Base-by-base conservation (phyloP, 2,113 vertebrate genomes). In the Donacobius atricapilla region DNA sequence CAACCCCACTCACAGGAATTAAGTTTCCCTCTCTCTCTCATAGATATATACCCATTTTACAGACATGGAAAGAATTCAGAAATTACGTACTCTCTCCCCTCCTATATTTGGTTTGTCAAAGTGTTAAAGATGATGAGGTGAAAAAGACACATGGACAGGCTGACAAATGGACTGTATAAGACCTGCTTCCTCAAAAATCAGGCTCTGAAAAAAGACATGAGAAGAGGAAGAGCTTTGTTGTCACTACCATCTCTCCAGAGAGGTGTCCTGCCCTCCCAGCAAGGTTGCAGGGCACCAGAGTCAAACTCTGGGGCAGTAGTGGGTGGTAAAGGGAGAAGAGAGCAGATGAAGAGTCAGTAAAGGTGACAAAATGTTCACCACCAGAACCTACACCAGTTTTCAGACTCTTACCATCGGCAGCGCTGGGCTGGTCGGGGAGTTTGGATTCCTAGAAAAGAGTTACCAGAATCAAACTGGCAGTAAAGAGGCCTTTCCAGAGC, bases 391-490 rank as follows among this genome's bases (percentile, higher is more conserved):
- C 11, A 33, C 12, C 27, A 60, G 10, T 61, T 75, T 87, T 44
- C 80, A 89, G 19, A 20, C 37, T 90, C 97, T 96, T 96, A 97
- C 97, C 96, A 60, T 76, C 0, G 40, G 85, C 30, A 27, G 50
- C 40, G 5, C 9, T 54, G 45, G 47, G 56, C 8, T 83, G 31
- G 61, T 37, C 1, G 0, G 56, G 17, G 14, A 64, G 56, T 58
- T 33, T 33, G 61, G 5, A 28, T 15, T 82, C 90, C 97, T 97
- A 64, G 40, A 80, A 96, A 61, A 96, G 63, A 95, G 47, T 77
- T 33, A 65, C n/a, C 91, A 77, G 45, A 75, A n/a, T 78, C 54
- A 96, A 64, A 77, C 17, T 18, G 53, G 13, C 50, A 28, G 27
- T 33, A 61, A 72, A 53, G 0, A 4, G 23, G 15, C 22, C 5